Evolutionary conservation across 2,888 invertebrate species (phyloP), one percentile per base, ranked within the genome.

Genomic region (Myathropa florea): DNA sequence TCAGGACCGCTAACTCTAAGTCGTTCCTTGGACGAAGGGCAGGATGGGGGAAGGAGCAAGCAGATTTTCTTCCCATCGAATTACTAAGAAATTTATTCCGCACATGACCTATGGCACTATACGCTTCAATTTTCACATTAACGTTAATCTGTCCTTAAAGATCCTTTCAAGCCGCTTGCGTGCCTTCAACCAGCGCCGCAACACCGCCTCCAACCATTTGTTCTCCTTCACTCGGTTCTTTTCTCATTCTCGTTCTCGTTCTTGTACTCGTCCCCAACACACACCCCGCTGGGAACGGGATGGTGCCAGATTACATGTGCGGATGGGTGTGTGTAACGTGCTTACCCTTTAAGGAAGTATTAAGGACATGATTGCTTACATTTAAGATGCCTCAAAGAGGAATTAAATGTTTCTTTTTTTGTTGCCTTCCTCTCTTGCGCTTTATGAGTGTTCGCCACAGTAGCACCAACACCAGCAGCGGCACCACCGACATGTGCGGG

Each of bases 41-140:
- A 70, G 24, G 23, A 23, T 10, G n/a, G 53, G 26, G 28, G 21
- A 53, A 18, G 60, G 55, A 21, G 3, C 23, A 24, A 60, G 67
- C 65, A 53, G 79, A 67, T 65, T 79, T 72, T 65, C 72, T n/a
- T 14, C 39, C 72, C 36, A 65, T 36, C 60, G 79, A 59, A 72
- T 80, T 72, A 72, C 72, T 65, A 60, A 21, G 72, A 72, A 80
- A 80, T 80, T 72, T 80, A 80, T 80, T 80, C 79, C 53, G 65
- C 71, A 67, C 79, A 80, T 80, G 79, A 80, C 79, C 79, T 72
- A 80, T 82, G 77, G 85, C 65, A 82, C 73, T 82, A 78, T 86
- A 82, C 65, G 82, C 82, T 86, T 82, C 82, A 82, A 82, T 78
- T 86, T 86, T 78, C 82, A 75, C 86, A 86, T 86, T 86, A 86